Percentiles rank a stretch among this genome's conserved stretches.
Evolutionary conservation across 1,140 invertebrate genomes (phyloP).

Genomic region (Danaus melanippus): DNA sequence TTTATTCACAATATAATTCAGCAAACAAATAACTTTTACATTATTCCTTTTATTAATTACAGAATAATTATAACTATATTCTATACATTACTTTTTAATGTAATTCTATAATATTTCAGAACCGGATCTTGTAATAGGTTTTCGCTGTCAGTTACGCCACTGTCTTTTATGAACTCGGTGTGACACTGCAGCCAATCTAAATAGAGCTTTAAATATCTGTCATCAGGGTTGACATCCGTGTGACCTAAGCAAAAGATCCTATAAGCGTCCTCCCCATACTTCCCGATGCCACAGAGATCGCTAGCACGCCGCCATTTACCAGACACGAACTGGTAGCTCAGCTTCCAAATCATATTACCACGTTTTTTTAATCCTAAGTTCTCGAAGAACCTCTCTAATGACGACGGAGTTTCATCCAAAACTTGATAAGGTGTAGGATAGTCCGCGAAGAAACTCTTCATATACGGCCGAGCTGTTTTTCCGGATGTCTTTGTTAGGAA

Average conservation of each 20-base stretch:
- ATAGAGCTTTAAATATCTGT: conserved; percentile 73
- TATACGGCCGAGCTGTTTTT: conserved; percentile 58
- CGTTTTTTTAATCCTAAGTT: conserved; percentile 66
- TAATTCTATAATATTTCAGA: conserved; percentile 61
- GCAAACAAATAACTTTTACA: background rate
- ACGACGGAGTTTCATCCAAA: conserved; percentile 44
- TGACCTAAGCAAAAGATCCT: conserved; percentile 73
- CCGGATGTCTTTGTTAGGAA: conserved; percentile 73
- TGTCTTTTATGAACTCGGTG: conserved; percentile 57
- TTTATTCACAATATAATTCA: too few relatives aligned
- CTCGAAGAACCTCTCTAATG: conserved; percentile 68
- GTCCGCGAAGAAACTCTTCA: conserved; percentile 67
- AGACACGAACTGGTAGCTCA: conserved; percentile 71
- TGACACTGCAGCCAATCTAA: conserved; percentile 65
- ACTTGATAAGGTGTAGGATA: conserved; percentile 68
- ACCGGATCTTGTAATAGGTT: conserved; percentile 57
- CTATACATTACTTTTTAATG: conserved; percentile 39
- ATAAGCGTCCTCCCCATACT: conserved; percentile 73
- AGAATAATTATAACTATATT: background rate
- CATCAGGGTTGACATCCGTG: conserved; percentile 68
- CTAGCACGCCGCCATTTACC: conserved; percentile 71
- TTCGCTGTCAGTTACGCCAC: conserved; percentile 55
- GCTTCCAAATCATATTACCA: conserved; percentile 70
- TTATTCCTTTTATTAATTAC: too few relatives aligned
- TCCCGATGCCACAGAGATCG: conserved; percentile 72